These are phyloP conservation scores for Eufriesea mexicana DNA, from an alignment of 1,140 invertebrate species.

Conservation along the genomic window DNA sequence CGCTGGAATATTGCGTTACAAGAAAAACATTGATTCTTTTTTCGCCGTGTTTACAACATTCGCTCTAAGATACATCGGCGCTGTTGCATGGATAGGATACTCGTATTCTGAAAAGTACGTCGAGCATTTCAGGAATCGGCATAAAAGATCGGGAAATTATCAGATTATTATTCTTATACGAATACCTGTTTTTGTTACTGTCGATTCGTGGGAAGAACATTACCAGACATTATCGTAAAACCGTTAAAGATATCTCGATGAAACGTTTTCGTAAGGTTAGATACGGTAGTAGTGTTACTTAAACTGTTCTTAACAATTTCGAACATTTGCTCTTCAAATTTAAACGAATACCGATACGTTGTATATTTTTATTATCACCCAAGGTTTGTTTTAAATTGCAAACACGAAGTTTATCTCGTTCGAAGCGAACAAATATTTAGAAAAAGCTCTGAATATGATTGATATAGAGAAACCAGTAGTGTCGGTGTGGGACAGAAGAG, in stretches of 20 bases:
- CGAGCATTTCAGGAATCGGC: background rate
- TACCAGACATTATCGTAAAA: too few species aligned
- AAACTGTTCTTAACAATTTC: too few species aligned
- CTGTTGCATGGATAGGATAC: background rate
- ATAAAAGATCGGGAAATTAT: background rate
- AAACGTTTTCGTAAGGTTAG: background rate
- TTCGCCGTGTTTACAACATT: background rate
- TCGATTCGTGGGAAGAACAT: too few species aligned
- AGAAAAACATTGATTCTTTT: slow-evolving; percentile 28
- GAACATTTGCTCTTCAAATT: background rate
- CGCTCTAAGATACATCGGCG: background rate
- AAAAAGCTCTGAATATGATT: slow-evolving; percentile 16
- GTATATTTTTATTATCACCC: background rate
- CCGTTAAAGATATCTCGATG: background rate
- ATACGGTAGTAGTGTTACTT: background rate
- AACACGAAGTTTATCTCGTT: background rate
- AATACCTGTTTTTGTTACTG: too few species aligned
- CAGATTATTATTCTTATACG: background rate
- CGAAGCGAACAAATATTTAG: slow-evolving; percentile 32
- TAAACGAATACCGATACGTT: background rate
- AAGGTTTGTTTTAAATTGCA: background rate
- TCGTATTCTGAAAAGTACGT: background rate
- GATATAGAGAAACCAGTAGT: slow-evolving; percentile 28
- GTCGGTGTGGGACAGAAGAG: background rate
- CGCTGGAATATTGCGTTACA: slow-evolving; percentile 27